phyloP scores from a whole-genome alignment of 2,797 vertebrate species.

The Brotula barbata region DNA sequence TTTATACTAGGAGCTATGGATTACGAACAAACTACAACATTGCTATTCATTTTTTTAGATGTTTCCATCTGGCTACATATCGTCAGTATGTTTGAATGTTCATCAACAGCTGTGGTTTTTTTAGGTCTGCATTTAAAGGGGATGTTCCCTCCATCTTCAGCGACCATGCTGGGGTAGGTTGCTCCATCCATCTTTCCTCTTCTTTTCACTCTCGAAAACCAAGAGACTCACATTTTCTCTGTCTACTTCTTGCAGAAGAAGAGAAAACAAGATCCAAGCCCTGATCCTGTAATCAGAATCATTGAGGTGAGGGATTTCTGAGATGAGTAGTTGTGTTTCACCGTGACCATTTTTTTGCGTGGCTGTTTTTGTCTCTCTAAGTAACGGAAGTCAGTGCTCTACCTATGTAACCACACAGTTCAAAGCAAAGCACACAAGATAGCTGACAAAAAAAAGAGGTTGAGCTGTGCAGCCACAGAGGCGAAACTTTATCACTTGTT shows the following conservation, averaged over 20 bases:
- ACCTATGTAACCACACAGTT: slow-evolving; percentile 65
- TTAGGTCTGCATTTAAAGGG: slow-evolving; percentile 61
- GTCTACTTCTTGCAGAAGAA: slow-evolving; percentile 79
- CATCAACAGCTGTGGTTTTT: slow-evolving; percentile 5
- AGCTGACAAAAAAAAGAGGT: neutral
- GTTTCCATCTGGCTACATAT: neutral
- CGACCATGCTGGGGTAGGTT: slow-evolving; percentile 79
- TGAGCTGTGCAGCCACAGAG: neutral
- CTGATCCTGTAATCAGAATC: slow-evolving; percentile 66
- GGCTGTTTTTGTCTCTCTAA: slow-evolving; percentile 24
- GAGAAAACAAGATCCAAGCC: slow-evolving; percentile 79
- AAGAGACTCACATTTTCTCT: slow-evolving; percentile 12
- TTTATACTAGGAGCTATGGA: no score
- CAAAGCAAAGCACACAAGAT: slow-evolving; percentile 25
- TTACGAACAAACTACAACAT: neutral
- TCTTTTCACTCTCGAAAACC: neutral
- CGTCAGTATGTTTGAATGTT: neutral
- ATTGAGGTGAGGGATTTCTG: slow-evolving; percentile 68
- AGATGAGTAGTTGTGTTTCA: neutral
- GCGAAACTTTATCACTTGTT: neutral
- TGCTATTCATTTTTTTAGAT: no score
- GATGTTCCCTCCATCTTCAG: slow-evolving; percentile 56
- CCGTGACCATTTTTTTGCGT: neutral
- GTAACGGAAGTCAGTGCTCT: slow-evolving; percentile 66
- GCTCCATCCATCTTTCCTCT: no score